phyloP scores from a whole-genome alignment of 92 coral and sea anemone genomes.

The Meandrina meandrites region DNA sequence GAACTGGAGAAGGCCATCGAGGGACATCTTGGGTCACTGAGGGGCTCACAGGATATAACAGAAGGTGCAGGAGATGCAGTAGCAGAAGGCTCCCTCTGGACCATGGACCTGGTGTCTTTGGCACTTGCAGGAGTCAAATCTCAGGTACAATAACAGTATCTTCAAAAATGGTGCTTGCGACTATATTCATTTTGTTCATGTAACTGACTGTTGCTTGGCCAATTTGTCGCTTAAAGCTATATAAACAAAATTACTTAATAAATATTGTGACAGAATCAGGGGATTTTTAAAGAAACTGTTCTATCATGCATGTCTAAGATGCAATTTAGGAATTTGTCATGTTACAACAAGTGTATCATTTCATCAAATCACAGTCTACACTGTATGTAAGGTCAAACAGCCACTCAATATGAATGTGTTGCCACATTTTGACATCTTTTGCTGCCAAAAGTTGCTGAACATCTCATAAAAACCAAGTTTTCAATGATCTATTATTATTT shows the following conservation, averaged over 20 bases:
- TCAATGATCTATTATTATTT: background rate
- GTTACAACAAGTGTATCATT: background rate
- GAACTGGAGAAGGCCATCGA: constrained; percentile 86
- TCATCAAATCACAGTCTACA: background rate
- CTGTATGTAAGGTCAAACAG: no score
- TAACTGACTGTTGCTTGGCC: no score
- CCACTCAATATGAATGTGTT: no score
- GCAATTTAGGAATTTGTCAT: no score
- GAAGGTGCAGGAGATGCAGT: constrained; percentile 25
- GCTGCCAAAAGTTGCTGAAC: background rate
- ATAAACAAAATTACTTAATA: no score
- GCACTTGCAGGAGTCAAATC: constrained; percentile 84
- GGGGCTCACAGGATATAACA: constrained; percentile 27
- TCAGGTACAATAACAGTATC: constrained; percentile 54
- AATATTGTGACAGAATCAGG: no score
- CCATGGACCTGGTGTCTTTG: constrained; percentile 84
- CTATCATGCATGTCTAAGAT: no score
- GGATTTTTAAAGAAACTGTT: no score
- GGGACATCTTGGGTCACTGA: constrained; percentile 62
- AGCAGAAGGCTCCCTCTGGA: constrained; percentile 56
- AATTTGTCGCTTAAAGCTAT: no score
- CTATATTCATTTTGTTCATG: no score
- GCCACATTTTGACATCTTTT: background rate
- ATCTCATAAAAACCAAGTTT: background rate
- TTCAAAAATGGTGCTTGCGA: background rate